Conservation (phyloP, 1,140 invertebrate species). For the Drosophila triauraria region DNA sequence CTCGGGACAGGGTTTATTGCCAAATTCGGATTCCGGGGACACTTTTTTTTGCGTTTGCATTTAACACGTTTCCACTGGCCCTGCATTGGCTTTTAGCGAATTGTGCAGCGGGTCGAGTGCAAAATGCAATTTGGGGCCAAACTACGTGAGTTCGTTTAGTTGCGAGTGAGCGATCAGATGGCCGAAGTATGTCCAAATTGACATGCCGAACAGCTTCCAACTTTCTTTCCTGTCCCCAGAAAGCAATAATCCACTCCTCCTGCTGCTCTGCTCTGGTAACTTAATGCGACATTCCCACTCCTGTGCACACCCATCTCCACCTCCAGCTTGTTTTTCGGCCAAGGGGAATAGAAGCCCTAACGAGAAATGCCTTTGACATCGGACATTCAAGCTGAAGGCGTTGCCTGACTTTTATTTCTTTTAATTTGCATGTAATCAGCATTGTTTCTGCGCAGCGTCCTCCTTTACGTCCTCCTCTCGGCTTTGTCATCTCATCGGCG, state of each 20-base stretch:
- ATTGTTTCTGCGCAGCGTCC: constrained; percentile 36
- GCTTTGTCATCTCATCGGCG: constrained; percentile 47
- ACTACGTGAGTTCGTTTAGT: constrained; percentile 76
- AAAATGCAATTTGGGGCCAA: constrained; percentile 71
- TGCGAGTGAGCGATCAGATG: constrained; percentile 43
- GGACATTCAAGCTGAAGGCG: constrained; percentile 47
- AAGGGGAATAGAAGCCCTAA: constrained; percentile 3
- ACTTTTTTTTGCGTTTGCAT: constrained; percentile 58
- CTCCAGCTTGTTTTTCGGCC: constrained; percentile 20
- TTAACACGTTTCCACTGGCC: constrained; percentile 65
- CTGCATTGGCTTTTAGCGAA: constrained; percentile 55
- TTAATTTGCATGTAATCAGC: constrained; percentile 77
- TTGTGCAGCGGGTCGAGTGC: constrained; percentile 75
- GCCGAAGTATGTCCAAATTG: constrained; percentile 49
- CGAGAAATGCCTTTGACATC: constrained; percentile 61
- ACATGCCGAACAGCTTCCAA: constrained; percentile 53
- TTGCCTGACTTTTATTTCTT: constrained; percentile 65
- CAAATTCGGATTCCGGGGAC: not conserved
- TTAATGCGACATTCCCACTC: constrained; percentile 43
- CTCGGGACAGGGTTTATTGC: constrained; percentile 26
- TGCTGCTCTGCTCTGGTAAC: constrained; percentile 49
- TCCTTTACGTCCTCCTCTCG: not conserved
- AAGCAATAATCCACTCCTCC: constrained; percentile 56
- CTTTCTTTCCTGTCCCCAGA: constrained; percentile 42
- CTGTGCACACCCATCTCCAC: not conserved